Evolutionary conservation across 2,113 vertebrate genomes (phyloP).

Genomic region (Hyperoodon ampullatus): DNA sequence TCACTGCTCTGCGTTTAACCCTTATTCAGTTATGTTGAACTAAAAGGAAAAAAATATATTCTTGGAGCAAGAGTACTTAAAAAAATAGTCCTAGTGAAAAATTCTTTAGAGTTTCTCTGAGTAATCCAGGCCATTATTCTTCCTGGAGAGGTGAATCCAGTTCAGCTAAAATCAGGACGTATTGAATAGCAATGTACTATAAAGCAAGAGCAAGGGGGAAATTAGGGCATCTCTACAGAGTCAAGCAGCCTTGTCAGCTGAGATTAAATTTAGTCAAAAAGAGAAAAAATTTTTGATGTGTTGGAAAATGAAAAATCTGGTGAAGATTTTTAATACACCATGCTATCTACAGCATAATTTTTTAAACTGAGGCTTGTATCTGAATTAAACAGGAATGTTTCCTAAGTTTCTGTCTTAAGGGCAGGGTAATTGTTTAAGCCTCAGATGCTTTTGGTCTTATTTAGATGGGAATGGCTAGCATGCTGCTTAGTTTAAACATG

Average conservation of each 20-base stretch:
- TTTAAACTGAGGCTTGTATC: slow-evolving; percentile 1
- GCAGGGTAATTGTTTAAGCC: slow-evolving; percentile 37
- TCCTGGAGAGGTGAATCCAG: slow-evolving; percentile 68
- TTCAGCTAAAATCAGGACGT: slow-evolving; percentile 70
- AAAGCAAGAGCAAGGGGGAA: slow-evolving; percentile 32
- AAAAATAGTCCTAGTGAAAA: slow-evolving; percentile 37
- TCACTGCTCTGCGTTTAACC: background rate
- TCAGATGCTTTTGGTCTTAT: slow-evolving; percentile 12
- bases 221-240: slow-evolving; percentile 65
- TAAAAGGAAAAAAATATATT: background rate
- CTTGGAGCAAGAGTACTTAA: slow-evolving; percentile 29
- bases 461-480: slow-evolving; percentile 43
- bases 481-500: background rate
- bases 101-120: slow-evolving; percentile 27
- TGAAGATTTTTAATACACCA: slow-evolving; percentile 11
- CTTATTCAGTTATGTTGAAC: background rate
- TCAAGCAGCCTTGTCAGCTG: slow-evolving; percentile 55
- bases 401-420: slow-evolving; percentile 55
- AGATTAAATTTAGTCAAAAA: slow-evolving; percentile 70
- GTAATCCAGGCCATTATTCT: slow-evolving; percentile 74
- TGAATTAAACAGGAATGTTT: slow-evolving; percentile 59
- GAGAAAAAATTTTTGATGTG: slow-evolving; percentile 48
- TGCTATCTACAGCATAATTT: slow-evolving; percentile 6
- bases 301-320: slow-evolving; percentile 59
- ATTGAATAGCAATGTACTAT: background rate